Conservation (phyloP, 92 coral and sea anemone genomes). For the Paragorgia papillata region DNA sequence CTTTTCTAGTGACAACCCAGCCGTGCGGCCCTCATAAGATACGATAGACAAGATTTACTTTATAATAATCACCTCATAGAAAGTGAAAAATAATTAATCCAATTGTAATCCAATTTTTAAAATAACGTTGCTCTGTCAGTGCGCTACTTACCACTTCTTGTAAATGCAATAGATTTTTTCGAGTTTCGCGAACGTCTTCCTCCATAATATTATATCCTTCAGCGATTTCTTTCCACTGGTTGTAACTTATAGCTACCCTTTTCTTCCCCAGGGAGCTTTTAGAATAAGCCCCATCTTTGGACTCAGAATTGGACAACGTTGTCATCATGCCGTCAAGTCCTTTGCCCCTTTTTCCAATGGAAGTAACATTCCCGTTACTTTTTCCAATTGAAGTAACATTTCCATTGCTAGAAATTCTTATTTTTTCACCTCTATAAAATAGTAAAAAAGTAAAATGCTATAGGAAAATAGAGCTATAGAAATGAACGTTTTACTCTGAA, state of each 20-base stretch:
- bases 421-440: background rate
- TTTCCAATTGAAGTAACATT: slow-evolving; percentile 5
- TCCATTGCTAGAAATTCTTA: slow-evolving; percentile 26
- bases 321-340: background rate
- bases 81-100: too few species aligned
- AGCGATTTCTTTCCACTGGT: slow-evolving; percentile 45
- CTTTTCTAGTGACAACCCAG: too few species aligned
- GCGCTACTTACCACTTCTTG: slow-evolving; percentile 86
- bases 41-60: too few species aligned
- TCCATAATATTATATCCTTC: slow-evolving; percentile 82
- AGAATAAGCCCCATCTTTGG: slow-evolving; percentile 13
- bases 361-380: slow-evolving; percentile 28
- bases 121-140: too few species aligned
- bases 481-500: too few species aligned
- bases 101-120: too few species aligned
- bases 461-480: too few species aligned
- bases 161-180: slow-evolving; percentile 61
- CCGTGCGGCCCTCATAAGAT: too few species aligned
- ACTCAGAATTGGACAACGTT: background rate
- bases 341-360: background rate
- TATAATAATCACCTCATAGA: too few species aligned
- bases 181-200: slow-evolving; percentile 68
- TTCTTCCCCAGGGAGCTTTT: background rate
- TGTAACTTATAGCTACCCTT: slow-evolving; percentile 39
- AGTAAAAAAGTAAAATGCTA: background rate